Percentiles rank a stretch among this genome's conserved stretches.
Evolutionary conservation across 2,888 invertebrate species (phyloP).

Genomic region (Watsonalla binaria): DNA sequence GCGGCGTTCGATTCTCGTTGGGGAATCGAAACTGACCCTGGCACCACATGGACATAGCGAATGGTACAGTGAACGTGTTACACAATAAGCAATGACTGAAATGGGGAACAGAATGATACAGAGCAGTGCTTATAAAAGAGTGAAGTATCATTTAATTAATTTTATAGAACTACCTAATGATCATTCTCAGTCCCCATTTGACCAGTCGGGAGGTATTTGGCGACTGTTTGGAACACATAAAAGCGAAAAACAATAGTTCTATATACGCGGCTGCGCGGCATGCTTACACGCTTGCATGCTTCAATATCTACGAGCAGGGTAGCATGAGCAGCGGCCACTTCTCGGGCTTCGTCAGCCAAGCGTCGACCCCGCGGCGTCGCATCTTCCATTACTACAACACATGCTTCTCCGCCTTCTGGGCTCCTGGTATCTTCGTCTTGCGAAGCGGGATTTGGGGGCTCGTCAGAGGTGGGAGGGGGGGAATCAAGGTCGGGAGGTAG

Average conservation of each 20-base stretch:
- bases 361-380: slow-evolving; percentile 64
- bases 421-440: slow-evolving; percentile 48
- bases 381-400: slow-evolving; percentile 72
- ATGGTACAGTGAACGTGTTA: slow-evolving; percentile 20
- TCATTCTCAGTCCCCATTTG: not conserved
- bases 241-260: slow-evolving; percentile 41
- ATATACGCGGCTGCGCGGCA: slow-evolving; percentile 67
- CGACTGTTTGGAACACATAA: slow-evolving; percentile 28
- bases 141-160: too few species aligned
- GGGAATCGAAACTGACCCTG: slow-evolving; percentile 95
- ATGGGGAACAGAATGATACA: not conserved
- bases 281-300: slow-evolving; percentile 86
- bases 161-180: not conserved
- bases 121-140: not conserved
- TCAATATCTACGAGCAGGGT: slow-evolving; percentile 77
- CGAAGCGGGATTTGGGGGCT: slow-evolving; percentile 44
- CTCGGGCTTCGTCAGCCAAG: slow-evolving; percentile 71
- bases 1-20: slow-evolving; percentile 87
- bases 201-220: slow-evolving; percentile 8
- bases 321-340: slow-evolving; percentile 74
- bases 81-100: slow-evolving; percentile 9
- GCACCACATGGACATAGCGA: slow-evolving; percentile 39
- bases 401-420: slow-evolving; percentile 52
- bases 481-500: slow-evolving; percentile 36
- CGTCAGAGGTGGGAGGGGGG: slow-evolving; percentile 36